phyloP scores from a whole-genome alignment of 2,113 vertebrate genomes.

The Python bivittatus region DNA sequence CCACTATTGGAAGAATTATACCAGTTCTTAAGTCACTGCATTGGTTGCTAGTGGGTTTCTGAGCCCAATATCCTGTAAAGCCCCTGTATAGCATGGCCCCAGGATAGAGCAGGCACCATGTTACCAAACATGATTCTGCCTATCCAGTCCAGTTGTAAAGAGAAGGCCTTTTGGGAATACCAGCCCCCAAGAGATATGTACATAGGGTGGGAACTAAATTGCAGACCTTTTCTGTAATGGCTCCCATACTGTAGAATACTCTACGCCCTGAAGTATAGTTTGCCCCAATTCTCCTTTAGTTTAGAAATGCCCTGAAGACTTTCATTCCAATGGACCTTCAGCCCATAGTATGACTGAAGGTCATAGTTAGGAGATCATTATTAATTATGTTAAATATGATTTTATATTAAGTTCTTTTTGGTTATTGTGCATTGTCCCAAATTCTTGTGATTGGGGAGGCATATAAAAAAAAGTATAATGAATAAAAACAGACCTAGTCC shows the following conservation, averaged over 20 bases:
- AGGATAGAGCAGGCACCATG: not conserved
- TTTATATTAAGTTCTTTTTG: no score
- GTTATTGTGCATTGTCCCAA: no score
- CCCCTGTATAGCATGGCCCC: not conserved
- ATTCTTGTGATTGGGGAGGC: no score
- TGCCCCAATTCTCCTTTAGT: no score
- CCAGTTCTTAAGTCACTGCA: not conserved
- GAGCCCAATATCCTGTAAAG: not conserved
- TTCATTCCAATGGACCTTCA: no score
- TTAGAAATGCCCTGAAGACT: no score
- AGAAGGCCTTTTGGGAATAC: not conserved
- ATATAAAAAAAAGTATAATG: no score
- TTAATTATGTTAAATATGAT: no score
- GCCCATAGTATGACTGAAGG: no score
- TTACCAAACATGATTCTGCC: not conserved
- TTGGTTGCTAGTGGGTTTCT: not conserved
- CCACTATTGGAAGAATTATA: not conserved
- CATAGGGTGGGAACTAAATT: not conserved
- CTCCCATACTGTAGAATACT: no score
- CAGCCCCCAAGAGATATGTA: not conserved
- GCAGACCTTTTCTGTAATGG: not conserved
- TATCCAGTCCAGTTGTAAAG: not conserved
- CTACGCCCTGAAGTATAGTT: no score
- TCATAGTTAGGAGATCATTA: no score
- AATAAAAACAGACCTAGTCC: not conserved